Evolutionary conservation across 1,140 invertebrate genomes (phyloP), one percentile per base, ranked within the genome.

Genomic region (Bombus terrestris): DNA sequence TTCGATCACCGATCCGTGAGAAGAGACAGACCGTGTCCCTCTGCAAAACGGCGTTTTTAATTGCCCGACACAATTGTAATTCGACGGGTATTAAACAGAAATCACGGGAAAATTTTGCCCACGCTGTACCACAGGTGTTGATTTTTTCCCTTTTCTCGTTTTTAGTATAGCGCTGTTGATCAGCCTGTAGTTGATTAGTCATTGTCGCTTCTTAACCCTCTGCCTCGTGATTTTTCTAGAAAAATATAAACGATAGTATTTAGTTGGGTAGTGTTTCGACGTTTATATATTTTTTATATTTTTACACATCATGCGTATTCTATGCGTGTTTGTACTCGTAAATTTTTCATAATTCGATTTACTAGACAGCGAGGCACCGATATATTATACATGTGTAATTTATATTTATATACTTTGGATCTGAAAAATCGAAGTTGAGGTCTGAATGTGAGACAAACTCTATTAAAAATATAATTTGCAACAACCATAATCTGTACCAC

Each of bases 1-100:
- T 68, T 62, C 71, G 69, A 72, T 66, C 72, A 69, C 57, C 84
- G 57, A 80, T 35, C 43, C 43, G 78, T 43, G 57, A n/a, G 47
- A 62, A 35, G 32, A 32, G n/a, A 18, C n/a, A 25, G 25, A 10
- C 35, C 25, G 12, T 3, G 3, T 25, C 28, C 9, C 28, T 22
- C 1, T 59, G 35, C 22, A 39, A 37, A 75, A 57, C 32, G 47
- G 37, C n/a, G 43, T 59, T 83, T 84, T 75, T 69, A 66, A 78
- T 78, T 78, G 59, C 22, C 57, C n/a, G 28, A 6, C n/a, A 32
- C 25, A 28, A 28, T 80, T 53, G 32, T 75, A 66, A 75, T 64
- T 82, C 71, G 18, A 53, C 28, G 32, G 66, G 0, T 13, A n/a
- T 57, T 37, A 41, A 5, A 2, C 39, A 22, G 47, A n/a, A 74